These are phyloP conservation scores for Drosophila sp. DNA, from an alignment of 1,140 invertebrate species.

Conservation along the genomic window DNA sequence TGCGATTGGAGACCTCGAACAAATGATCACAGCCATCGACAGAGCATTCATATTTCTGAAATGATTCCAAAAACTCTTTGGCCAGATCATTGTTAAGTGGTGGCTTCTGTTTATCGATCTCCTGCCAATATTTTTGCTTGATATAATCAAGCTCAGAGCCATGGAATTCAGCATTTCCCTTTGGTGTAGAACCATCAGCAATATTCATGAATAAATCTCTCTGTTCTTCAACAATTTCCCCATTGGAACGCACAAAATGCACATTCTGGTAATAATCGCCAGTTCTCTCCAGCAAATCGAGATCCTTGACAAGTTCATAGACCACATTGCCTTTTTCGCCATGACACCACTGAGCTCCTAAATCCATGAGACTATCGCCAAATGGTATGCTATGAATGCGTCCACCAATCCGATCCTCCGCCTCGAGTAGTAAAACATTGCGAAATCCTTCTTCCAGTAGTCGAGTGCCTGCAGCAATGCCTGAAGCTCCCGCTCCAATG, in stretches of 20 bases:
- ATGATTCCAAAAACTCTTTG: slow-evolving; percentile 61
- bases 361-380: slow-evolving; percentile 85
- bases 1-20: slow-evolving; percentile 85
- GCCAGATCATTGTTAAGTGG: slow-evolving; percentile 21
- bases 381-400: slow-evolving; percentile 86
- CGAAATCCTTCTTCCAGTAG: background rate
- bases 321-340: slow-evolving; percentile 89
- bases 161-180: background rate
- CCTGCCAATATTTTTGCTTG: background rate
- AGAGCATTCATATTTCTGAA: slow-evolving; percentile 83
- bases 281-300: slow-evolving; percentile 84
- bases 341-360: slow-evolving; percentile 84
- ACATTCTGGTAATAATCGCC: slow-evolving; percentile 33
- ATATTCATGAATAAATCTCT: background rate
- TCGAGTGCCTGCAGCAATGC: background rate
- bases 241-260: background rate
- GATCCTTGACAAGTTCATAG: slow-evolving; percentile 86
- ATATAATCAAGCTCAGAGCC: background rate
- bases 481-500: background rate
- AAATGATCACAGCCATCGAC: slow-evolving; percentile 86
- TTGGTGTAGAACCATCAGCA: background rate
- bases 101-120: slow-evolving; percentile 26
- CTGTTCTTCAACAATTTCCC: background rate
- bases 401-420: slow-evolving; percentile 88
- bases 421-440: slow-evolving; percentile 84